Base-by-base conservation (phyloP, 1,140 invertebrate species). In the Maniola jurtina region DNA sequence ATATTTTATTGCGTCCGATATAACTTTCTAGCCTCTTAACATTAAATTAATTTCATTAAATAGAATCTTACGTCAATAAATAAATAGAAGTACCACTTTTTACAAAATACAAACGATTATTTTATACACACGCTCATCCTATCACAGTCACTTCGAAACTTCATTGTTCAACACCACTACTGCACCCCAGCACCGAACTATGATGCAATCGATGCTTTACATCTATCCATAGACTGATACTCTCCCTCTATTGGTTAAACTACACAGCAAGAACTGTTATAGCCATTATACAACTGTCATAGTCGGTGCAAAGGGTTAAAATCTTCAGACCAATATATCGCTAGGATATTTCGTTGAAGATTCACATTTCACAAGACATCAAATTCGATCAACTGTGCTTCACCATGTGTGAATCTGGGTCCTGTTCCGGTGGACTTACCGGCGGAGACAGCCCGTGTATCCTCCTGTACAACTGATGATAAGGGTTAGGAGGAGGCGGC, bases 21-120 rank as follows among this genome's bases (percentile, higher is more conserved):
- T 83, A 82, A 82, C 77, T 84, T 86, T 79, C 76, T 85, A 84
- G 81, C 77, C 77, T 83, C 81, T 81, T 84, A 87, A 72, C 55
- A 68, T 73, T 77, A 80, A 73, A 78, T 81, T 77, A 81, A 78
- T 78, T 76, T 82, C 73, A 77, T 84, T 80, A 86, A 79, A 82
- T 88, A 86, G 73, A 80, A 81, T 83, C 81, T 87, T 87, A 87
- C 71, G 64, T 79, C 74, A 79, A 89, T 78, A 81, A 88, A 89
- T 89, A 89, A 89, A 87, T 89, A 88, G 79, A 73, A 71, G 72
- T 79, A 83, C 70, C 76, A 81, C 79, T 81, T 81, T 83, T 73
- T 85, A 85, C 83, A 84, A 45, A 42, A 73, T 70, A 66, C 73
- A 71, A 71, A 67, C 71, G 60, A 73, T 75, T 78, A 76, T 77